Conservation (phyloP, 2,113 vertebrate genomes). For the Pterocles burchelli region DNA sequence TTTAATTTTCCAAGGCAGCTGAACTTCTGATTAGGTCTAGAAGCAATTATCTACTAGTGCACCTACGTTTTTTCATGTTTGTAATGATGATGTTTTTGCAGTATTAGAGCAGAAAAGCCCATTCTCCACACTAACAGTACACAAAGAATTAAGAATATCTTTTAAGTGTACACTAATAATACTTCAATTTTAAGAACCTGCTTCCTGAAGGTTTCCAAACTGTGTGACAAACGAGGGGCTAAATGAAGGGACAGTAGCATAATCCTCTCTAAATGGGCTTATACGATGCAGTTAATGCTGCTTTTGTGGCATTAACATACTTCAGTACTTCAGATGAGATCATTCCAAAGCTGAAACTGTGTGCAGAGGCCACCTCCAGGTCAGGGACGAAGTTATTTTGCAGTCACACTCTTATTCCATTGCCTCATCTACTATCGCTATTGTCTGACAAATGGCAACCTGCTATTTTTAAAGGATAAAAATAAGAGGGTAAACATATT, state of each 20-base stretch:
- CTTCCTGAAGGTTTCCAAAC: slow-evolving; percentile 13
- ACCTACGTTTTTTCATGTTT: neutral
- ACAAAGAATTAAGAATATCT: neutral
- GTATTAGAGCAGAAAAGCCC: neutral
- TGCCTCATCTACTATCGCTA: neutral
- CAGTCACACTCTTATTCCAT: neutral
- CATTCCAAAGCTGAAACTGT: neutral
- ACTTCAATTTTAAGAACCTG: neutral
- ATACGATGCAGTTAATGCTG: slow-evolving; percentile 11
- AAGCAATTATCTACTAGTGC: neutral
- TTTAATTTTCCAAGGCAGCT: neutral
- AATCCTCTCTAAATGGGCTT: slow-evolving; percentile 39
- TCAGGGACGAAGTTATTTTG: slow-evolving; percentile 16
- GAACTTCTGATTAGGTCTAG: neutral
- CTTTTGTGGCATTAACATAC: neutral
- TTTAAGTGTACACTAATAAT: neutral
- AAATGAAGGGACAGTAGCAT: slow-evolving; percentile 11
- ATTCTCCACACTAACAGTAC: neutral
- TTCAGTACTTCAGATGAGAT: slow-evolving; percentile 11
- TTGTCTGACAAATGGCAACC: neutral
- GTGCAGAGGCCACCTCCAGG: neutral
- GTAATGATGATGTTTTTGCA: neutral
- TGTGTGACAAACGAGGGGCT: neutral
- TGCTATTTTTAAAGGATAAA: neutral
- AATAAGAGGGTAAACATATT: neutral